Conservation (phyloP, 2,888 invertebrate genomes). For the Drosophila robusta region DNA sequence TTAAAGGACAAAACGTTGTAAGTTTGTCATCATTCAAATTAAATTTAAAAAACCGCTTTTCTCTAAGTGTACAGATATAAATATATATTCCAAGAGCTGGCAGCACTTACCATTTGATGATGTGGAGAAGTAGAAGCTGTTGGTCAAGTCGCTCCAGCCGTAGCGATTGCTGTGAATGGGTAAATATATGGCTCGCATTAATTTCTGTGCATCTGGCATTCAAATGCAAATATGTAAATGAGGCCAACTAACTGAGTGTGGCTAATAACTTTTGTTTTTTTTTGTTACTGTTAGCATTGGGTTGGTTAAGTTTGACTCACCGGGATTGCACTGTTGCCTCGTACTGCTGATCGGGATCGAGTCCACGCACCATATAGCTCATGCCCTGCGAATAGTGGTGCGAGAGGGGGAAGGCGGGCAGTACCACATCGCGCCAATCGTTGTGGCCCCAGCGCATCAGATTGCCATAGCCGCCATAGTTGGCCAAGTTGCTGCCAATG, state of each 20-base stretch:
- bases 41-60: too few species aligned
- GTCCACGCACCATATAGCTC: slow-evolving; percentile 88
- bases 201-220: slow-evolving; percentile 44
- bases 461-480: slow-evolving; percentile 82
- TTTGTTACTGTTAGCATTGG: too few species aligned
- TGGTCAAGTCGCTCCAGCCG: slow-evolving; percentile 89
- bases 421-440: slow-evolving; percentile 87
- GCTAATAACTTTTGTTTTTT: not conserved
- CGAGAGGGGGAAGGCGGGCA: slow-evolving; percentile 86
- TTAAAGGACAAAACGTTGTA: too few species aligned
- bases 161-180: slow-evolving; percentile 86
- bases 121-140: slow-evolving; percentile 88
- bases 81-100: not conserved
- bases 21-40: too few species aligned
- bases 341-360: slow-evolving; percentile 88
- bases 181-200: slow-evolving; percentile 39
- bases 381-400: slow-evolving; percentile 88
- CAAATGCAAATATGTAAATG: slow-evolving; percentile 50
- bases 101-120: slow-evolving; percentile 87
- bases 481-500: slow-evolving; percentile 70
- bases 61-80: not conserved
- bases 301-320: slow-evolving; percentile 65
- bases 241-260: slow-evolving; percentile 10
- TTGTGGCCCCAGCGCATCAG: slow-evolving; percentile 85
- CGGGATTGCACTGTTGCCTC: slow-evolving; percentile 89